Evolutionary conservation across 1,140 invertebrate species (phyloP).

Genomic region (Achatina immaculata): DNA sequence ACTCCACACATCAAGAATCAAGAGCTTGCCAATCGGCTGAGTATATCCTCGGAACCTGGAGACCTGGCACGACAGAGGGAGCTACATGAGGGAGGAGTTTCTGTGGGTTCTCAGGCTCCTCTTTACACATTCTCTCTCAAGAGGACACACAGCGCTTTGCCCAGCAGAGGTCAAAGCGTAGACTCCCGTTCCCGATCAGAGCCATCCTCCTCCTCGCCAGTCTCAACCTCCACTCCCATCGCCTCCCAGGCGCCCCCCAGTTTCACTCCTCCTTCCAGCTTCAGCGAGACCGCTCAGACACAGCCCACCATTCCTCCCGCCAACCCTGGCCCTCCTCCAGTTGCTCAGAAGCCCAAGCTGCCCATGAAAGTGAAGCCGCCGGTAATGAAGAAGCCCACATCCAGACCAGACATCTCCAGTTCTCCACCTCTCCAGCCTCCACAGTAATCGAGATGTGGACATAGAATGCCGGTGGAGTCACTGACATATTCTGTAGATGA

Average conservation of each 20-base stretch:
- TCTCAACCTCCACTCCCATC: slow-evolving; percentile 12
- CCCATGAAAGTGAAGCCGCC: slow-evolving; percentile 82
- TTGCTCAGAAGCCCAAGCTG: slow-evolving; percentile 76
- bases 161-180: background rate
- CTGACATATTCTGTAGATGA: too few species aligned
- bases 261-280: background rate
- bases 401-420: background rate
- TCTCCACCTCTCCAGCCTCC: slow-evolving; percentile 13
- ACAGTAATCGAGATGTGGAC: background rate
- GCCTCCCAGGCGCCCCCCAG: background rate
- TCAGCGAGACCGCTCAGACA: background rate
- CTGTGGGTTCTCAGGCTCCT: slow-evolving; percentile 55
- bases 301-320: slow-evolving; percentile 1
- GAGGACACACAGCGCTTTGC: background rate
- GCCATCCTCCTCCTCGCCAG: background rate
- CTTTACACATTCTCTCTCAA: slow-evolving; percentile 8
- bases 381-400: slow-evolving; percentile 76
- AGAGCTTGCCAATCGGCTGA: slow-evolving; percentile 58
- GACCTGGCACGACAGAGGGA: slow-evolving; percentile 50
- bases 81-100: slow-evolving; percentile 73
- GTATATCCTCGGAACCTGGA: slow-evolving; percentile 42
- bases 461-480: too few species aligned
- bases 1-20: slow-evolving; percentile 41
- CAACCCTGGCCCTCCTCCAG: slow-evolving; percentile 48
- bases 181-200: background rate